These are phyloP conservation scores for Aphelinus certus DNA, from an alignment of 1,140 invertebrate genomes.

Conservation along the genomic window DNA sequence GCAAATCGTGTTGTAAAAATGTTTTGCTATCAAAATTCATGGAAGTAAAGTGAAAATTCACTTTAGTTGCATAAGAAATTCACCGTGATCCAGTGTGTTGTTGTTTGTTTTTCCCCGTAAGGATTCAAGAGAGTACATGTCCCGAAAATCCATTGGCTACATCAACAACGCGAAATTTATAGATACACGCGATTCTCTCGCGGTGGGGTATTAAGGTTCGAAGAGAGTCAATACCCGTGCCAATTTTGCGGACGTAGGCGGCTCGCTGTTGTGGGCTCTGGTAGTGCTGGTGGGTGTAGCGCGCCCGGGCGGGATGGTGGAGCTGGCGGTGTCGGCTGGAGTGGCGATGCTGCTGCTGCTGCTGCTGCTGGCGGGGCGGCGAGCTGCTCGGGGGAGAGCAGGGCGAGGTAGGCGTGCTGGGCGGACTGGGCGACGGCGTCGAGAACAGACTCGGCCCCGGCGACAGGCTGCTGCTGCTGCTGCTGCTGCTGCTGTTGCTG, in stretches of 20 bases:
- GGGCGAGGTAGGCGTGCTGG: slow-evolving; percentile 40
- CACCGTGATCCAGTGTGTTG: no score
- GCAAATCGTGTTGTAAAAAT: no score
- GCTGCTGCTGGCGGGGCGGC: neutral
- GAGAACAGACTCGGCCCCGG: neutral
- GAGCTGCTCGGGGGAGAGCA: slow-evolving; percentile 40
- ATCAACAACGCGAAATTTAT: no score
- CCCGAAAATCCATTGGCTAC: no score
- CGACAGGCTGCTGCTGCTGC: neutral
- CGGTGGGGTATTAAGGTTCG: neutral
- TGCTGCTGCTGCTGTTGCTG: neutral
- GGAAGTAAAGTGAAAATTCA: no score
- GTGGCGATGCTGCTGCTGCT: slow-evolving; percentile 48
- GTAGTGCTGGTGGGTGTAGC: neutral
- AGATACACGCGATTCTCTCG: neutral
- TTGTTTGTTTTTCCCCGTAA: no score
- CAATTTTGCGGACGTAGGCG: slow-evolving; percentile 9
- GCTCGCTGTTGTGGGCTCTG: neutral
- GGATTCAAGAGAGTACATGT: no score
- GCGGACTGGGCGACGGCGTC: slow-evolving; percentile 32
- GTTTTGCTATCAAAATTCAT: no score
- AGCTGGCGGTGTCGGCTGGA: slow-evolving; percentile 46
- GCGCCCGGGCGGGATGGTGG: neutral
- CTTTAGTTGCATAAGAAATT: no score
- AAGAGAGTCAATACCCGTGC: slow-evolving; percentile 5